These are phyloP conservation scores for Nomada hirtipes DNA, from an alignment of 2,888 invertebrate genomes.

Conservation along the genomic window DNA sequence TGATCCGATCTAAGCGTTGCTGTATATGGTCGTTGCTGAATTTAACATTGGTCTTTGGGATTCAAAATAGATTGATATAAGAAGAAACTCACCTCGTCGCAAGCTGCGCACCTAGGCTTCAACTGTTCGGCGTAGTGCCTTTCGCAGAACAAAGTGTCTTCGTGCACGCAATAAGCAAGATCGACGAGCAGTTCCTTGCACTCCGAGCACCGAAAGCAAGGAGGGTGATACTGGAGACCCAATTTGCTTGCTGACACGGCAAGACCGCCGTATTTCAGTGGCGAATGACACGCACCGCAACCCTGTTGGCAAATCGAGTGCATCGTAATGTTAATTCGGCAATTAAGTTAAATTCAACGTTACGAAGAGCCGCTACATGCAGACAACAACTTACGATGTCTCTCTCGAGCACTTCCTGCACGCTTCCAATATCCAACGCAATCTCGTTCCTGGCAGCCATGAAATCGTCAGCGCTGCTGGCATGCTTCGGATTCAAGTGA, in stretches of 20 bases:
- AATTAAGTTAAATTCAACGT: neutral
- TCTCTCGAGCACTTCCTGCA: conserved; percentile 80
- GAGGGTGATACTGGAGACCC: conserved; percentile 94
- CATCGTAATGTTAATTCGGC: neutral
- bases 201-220: conserved; percentile 95
- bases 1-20: no score
- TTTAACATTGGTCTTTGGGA: neutral
- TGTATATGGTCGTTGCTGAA: no score
- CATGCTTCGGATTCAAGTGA: conserved; percentile 91
- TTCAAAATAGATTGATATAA: neutral
- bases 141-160: conserved; percentile 95
- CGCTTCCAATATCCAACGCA: conserved; percentile 95
- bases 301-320: conserved; percentile 85
- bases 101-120: conserved; percentile 97
- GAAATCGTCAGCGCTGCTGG: conserved; percentile 96
- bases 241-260: conserved; percentile 94
- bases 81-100: conserved; percentile 95
- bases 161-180: conserved; percentile 97
- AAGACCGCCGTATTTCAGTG: conserved; percentile 92
- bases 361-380: no score
- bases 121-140: conserved; percentile 98
- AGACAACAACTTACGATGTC: conserved; percentile 73
- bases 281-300: conserved; percentile 93
- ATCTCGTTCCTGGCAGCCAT: conserved; percentile 97
- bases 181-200: conserved; percentile 98